Base-by-base conservation (phyloP, 2,888 invertebrate species). In the Macrophya alboannulata region DNA sequence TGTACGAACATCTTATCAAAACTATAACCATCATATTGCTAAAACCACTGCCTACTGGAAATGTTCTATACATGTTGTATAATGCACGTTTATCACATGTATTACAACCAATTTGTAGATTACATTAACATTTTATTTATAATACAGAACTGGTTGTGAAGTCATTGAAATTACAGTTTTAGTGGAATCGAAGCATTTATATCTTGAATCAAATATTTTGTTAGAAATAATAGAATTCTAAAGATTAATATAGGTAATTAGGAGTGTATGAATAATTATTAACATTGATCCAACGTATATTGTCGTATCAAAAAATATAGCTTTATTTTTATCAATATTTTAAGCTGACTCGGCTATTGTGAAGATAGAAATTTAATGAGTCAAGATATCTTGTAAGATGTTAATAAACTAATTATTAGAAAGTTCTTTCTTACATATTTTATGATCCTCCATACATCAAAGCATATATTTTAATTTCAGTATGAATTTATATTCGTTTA, bases 171-270 rank as follows among this genome's bases (percentile, higher is more conserved):
- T 74, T 45, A n/a, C 43, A 43, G 72, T 74, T 74, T 45, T 45
- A 74, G 45, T 74, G 43, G 45, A 74, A 45, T 25, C 21, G 45
- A 74, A 74, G 72, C 45, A 74, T 72, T n/a, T 10, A 45, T 74
- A 45, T 74, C 15, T n/a, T 25, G 10, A 62, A 21, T 4, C 4
- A 25, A 25, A 62, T 62, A 62, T 21, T 21, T 74, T 21, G 12
- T 43, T 21, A 45, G 45, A 21, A 74, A n/a, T 10, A 4, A 74
- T 55, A 37, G n/a, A 81, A 62, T 81, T 31, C 68, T 21, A 59
- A 43, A 81, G 1, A 65, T 84, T 77, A 81, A 81, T 76, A 86
- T 84, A n/a, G n/a, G n/a, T n/a, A 85, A 68, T 86, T 85, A 84
- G 3, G 76, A 65, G 37, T 37, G 3, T 37, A 79, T 37, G 40